Conservation (phyloP, 2,797 vertebrate genomes). For the Astyanax mexicanus region DNA sequence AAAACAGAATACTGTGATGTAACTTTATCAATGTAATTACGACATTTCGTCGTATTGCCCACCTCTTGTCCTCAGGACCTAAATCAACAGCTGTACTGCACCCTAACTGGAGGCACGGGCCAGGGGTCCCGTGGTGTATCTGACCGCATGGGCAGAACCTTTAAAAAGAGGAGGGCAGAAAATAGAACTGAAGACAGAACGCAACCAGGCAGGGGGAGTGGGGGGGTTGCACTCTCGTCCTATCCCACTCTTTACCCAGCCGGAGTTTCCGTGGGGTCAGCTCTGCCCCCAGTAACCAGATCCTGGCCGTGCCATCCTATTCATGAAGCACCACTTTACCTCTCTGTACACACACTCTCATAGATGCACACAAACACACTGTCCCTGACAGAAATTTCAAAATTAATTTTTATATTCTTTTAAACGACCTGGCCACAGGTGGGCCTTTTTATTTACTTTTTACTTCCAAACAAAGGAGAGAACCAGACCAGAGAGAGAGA, state of each 20-base stretch:
- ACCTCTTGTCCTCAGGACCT: not conserved
- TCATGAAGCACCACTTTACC: constrained; percentile 18
- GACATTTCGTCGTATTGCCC: too few species aligned
- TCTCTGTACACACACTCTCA: constrained; percentile 29
- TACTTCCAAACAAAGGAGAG: constrained; percentile 34
- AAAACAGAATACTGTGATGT: too few species aligned
- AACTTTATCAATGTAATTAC: too few species aligned
- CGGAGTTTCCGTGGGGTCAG: constrained; percentile 65
- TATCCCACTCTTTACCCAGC: constrained; percentile 39
- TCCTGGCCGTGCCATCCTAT: constrained; percentile 63
- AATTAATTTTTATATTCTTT: not conserved
- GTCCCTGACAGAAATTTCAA: too few species aligned
- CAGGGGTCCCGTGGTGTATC: constrained; percentile 51
- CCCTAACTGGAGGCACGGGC: not conserved
- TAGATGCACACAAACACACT: too few species aligned
- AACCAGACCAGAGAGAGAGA: constrained; percentile 20
- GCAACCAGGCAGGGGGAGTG: not conserved
- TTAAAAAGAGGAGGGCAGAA: constrained; percentile 58
- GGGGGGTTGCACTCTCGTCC: constrained; percentile 30
- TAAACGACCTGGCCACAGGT: not conserved
- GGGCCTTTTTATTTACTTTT: constrained; percentile 15
- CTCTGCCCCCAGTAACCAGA: constrained; percentile 70
- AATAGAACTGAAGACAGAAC: constrained; percentile 62
- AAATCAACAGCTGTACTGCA: not conserved
- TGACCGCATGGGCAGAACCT: constrained; percentile 62